Percentiles rank a stretch among this genome's conserved stretches.
Conservation (phyloP, 2,797 vertebrate species). For the Mallotus villosus region DNA sequence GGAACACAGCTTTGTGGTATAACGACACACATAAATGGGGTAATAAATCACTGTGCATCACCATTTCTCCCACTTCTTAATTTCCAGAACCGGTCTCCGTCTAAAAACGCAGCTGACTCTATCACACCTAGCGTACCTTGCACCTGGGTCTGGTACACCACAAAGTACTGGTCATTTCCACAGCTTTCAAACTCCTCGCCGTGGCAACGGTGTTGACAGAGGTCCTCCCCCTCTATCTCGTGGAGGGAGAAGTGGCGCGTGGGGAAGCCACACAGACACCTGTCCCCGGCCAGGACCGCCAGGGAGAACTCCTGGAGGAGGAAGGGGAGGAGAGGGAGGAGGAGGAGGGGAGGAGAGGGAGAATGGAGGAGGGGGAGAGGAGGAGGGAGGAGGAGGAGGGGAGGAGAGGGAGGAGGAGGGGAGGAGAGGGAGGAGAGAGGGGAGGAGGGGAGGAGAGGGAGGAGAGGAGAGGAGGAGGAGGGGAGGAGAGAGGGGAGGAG, state of each 20-base stretch:
- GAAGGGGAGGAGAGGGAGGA: too few species aligned
- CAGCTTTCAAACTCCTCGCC: conserved; percentile 95
- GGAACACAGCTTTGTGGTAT: too few species aligned
- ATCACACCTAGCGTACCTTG: conserved; percentile 78
- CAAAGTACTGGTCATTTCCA: conserved; percentile 85
- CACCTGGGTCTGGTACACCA: conserved; percentile 96
- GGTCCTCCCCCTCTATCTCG: conserved; percentile 87
- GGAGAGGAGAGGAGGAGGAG: background rate
- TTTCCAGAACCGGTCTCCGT: background rate
- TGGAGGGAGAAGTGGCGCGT: conserved; percentile 89
- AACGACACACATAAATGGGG: too few species aligned
- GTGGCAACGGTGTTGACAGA: conserved; percentile 85
- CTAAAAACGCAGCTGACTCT: background rate
- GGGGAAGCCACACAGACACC: conserved; percentile 90
- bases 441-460: background rate
- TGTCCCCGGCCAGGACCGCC: conserved; percentile 83
- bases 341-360: background rate
- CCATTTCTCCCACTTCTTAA: background rate
- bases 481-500: background rate
- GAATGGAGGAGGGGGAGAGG: too few species aligned
- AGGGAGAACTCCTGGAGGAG: conserved; percentile 85
- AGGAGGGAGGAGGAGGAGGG: too few species aligned
- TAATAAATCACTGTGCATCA: too few species aligned
- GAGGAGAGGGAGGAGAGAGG: too few species aligned
- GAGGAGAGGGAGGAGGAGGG: too few species aligned